These are phyloP conservation scores for Erebia ligea DNA, from an alignment of 2,888 invertebrate genomes.

Conservation along the genomic window DNA sequence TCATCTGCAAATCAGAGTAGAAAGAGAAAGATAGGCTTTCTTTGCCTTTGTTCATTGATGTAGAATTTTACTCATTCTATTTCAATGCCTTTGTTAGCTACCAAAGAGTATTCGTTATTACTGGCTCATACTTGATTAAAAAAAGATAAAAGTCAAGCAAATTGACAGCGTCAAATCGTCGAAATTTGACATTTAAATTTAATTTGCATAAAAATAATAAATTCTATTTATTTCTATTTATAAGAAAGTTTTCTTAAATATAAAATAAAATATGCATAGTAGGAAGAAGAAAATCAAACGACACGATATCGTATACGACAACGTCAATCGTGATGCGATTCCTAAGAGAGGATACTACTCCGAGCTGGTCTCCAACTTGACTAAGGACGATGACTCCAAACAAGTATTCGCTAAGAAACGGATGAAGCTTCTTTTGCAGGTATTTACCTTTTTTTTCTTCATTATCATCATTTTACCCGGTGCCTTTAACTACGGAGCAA, in stretches of 20 bases:
- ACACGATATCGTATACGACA: slow-evolving; percentile 71
- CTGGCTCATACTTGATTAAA: neutral
- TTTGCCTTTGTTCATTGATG: no score
- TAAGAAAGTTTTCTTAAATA: neutral
- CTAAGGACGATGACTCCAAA: slow-evolving; percentile 62
- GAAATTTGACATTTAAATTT: neutral
- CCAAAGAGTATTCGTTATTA: neutral
- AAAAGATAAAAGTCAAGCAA: neutral
- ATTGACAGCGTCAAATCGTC: neutral
- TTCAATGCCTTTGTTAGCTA: no score
- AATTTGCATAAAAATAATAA: neutral
- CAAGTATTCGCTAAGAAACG: slow-evolving; percentile 71
- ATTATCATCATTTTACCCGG: no score
- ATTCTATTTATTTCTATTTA: neutral
- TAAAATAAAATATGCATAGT: slow-evolving; percentile 56
- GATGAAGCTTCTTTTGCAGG: slow-evolving; percentile 71
- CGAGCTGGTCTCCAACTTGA: slow-evolving; percentile 81
- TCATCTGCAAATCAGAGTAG: no score
- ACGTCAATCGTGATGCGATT: slow-evolving; percentile 58
- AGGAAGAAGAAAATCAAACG: slow-evolving; percentile 68
- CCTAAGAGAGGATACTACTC: slow-evolving; percentile 85
- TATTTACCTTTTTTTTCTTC: no score
- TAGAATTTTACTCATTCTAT: no score
- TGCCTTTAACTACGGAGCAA: no score
- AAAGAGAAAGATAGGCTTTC: no score